Evolutionary conservation across 2,888 invertebrate genomes (phyloP), one percentile per base, ranked within the genome.

Genomic region (Heliconius cydno): DNA sequence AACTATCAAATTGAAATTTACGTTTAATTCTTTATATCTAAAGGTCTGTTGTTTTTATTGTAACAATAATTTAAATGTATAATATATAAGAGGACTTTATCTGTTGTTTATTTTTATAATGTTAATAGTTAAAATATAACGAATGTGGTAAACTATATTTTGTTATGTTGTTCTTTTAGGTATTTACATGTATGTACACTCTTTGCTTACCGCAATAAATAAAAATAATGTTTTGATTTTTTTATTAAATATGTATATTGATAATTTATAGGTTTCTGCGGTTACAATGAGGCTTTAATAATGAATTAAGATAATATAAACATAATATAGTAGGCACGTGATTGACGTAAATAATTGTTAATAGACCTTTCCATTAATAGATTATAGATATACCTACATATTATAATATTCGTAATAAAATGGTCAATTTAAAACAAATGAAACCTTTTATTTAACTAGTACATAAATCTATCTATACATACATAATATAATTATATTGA

Each of bases 1-100:
- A 86, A 94, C 81, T 93, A 91, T 79, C 85, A 86, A 78, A 83
- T 93, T 34, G 93, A 93, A 86, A 84, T 93, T 67, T 94, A 92
- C 83, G 84, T 85, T 7, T 93, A 84, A 87, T 76, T 67, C 65
- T 15, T 13, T 13, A 38, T 38, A 34, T 30, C 25, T 41, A 10
- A 73, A 66, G n/a, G 13, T 46, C 28, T 15, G 10, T 60, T 25
- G 38, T 74, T 38, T 30, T 2, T 25, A 41, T 2, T 41, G 6
- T n/a, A n/a, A 70, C 13, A 46, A 46, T 41, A n/a, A 25, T 41
- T 38, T 41, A 38, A 13, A 70, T 15, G 25, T n/a, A 41, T 46
- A 46, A 25, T 25, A 70, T 7, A 46, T 41, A 41, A 6, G 7
- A 34, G 34, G 34, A 70, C 13, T 41, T 70, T 70, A n/a, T 65